Conservation (phyloP, 1,140 invertebrate species). For the Caerostris darwini region DNA sequence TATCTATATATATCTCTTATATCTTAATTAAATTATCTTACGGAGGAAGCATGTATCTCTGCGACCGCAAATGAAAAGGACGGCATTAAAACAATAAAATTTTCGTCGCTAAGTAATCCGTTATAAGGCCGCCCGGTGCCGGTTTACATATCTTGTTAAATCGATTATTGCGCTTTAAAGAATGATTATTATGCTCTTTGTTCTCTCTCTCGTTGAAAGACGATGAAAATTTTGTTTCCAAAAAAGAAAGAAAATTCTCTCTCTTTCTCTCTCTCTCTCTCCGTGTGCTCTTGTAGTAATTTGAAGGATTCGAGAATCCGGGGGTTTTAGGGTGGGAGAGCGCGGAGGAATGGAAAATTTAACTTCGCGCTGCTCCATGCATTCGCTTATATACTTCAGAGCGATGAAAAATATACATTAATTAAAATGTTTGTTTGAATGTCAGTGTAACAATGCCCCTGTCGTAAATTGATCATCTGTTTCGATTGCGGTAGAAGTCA, state of each 20-base stretch:
- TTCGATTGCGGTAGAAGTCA: constrained; percentile 71
- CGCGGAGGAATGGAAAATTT: constrained; percentile 3
- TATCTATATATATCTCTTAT: constrained; percentile 73
- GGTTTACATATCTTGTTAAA: constrained; percentile 78
- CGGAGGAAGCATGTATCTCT: constrained; percentile 69
- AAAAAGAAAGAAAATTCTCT: constrained; percentile 68
- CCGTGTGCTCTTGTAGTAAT: constrained; percentile 29
- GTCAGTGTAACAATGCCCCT: constrained; percentile 55
- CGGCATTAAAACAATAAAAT: constrained; percentile 77
- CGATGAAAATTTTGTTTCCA: constrained; percentile 54
- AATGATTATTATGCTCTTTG: constrained; percentile 78
- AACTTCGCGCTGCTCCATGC: constrained; percentile 10
- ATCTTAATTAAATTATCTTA: constrained; percentile 78
- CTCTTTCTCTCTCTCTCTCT: too few relatives aligned
- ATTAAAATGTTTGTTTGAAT: constrained; percentile 75
- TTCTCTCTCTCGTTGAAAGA: constrained; percentile 20
- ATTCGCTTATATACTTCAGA: background rate
- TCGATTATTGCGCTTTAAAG: constrained; percentile 77
- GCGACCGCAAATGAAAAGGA: constrained; percentile 78
- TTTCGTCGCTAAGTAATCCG: constrained; percentile 72
- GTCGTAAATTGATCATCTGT: constrained; percentile 70
- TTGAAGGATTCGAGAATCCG: constrained; percentile 45
- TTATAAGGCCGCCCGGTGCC: constrained; percentile 36
- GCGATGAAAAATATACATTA: constrained; percentile 75
- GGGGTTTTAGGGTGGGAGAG: background rate